These are phyloP conservation scores for Parapristionchus giblindavisi DNA, from an alignment of 2,888 invertebrate genomes.

Conservation along the genomic window DNA sequence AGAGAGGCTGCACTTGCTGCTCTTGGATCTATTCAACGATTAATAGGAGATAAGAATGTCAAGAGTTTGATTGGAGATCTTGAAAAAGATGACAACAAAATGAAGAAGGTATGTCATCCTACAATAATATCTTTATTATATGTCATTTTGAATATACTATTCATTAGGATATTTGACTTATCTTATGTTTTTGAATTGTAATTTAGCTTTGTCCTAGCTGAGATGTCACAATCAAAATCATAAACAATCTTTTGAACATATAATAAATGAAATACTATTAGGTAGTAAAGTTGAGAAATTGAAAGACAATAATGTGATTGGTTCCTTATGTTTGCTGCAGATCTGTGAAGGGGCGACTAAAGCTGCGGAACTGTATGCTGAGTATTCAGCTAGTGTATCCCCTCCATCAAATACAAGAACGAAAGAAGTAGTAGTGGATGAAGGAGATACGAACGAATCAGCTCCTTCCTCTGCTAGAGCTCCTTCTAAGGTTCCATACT, in stretches of 20 bases:
- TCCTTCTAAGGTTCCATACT: neutral
- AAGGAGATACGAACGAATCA: neutral
- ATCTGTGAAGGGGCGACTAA: slow-evolving; percentile 46
- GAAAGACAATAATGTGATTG: neutral
- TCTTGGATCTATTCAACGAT: slow-evolving; percentile 89
- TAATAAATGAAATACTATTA: neutral
- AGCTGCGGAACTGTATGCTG: slow-evolving; percentile 38
- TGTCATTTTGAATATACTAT: no score
- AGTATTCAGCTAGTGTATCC: slow-evolving; percentile 8
- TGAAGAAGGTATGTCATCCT: slow-evolving; percentile 44
- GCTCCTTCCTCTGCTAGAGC: slow-evolving; percentile 29
- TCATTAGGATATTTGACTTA: neutral
- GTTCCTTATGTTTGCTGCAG: slow-evolving; percentile 24
- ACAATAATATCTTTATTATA: neutral
- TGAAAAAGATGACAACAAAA: slow-evolving; percentile 77
- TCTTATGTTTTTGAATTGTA: neutral
- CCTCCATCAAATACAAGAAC: neutral
- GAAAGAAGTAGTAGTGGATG: slow-evolving; percentile 8
- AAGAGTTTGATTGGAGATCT: slow-evolving; percentile 85
- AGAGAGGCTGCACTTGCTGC: slow-evolving; percentile 91
- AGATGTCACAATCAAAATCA: no score
- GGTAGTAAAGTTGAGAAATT: neutral
- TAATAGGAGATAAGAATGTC: slow-evolving; percentile 90
- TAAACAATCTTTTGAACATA: no score
- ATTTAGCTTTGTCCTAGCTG: neutral